A percentile compares a stretch with the other conserved stretches of the same genome.
Conservation (phyloP, 1,140 invertebrate genomes). For the Daktulosphaira vitifoliae region DNA sequence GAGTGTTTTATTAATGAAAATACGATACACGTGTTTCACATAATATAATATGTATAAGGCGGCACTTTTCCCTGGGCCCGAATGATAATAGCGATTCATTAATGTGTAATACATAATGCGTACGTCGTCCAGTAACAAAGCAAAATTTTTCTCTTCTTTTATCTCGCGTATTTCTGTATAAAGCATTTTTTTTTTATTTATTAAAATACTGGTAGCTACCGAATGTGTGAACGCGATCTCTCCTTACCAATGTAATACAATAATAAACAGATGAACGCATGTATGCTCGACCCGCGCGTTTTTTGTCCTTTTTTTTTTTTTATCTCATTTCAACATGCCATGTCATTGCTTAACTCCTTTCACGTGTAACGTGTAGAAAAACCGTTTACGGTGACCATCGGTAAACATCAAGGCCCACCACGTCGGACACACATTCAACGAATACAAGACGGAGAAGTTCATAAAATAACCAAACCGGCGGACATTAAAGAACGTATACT, state of each 20-base stretch:
- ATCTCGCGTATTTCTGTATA: too few species aligned
- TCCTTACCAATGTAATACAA: neutral
- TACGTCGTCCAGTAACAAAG: neutral
- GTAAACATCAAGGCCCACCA: slow-evolving; percentile 28
- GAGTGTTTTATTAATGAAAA: slow-evolving; percentile 31
- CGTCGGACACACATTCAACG: neutral
- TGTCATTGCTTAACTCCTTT: slow-evolving; percentile 23
- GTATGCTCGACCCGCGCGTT: neutral
- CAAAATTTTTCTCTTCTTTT: neutral
- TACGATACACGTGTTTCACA: neutral
- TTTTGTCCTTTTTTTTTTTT: neutral
- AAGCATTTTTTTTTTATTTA: neutral
- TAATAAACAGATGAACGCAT: neutral
- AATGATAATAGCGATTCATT: slow-evolving; percentile 26
- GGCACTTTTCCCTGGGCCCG: neutral
- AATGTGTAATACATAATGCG: neutral
- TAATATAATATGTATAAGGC: neutral
- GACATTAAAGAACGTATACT: too few species aligned
- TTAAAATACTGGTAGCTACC: slow-evolving; percentile 17
- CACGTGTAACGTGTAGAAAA: neutral
- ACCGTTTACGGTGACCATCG: slow-evolving; percentile 32
- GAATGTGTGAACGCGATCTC: slow-evolving; percentile 19
- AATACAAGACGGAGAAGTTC: too few species aligned
- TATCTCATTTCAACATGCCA: slow-evolving; percentile 1
- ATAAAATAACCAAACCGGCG: too few species aligned